Conservation (phyloP, 2,888 invertebrate genomes). For the Pollenia angustigena region DNA sequence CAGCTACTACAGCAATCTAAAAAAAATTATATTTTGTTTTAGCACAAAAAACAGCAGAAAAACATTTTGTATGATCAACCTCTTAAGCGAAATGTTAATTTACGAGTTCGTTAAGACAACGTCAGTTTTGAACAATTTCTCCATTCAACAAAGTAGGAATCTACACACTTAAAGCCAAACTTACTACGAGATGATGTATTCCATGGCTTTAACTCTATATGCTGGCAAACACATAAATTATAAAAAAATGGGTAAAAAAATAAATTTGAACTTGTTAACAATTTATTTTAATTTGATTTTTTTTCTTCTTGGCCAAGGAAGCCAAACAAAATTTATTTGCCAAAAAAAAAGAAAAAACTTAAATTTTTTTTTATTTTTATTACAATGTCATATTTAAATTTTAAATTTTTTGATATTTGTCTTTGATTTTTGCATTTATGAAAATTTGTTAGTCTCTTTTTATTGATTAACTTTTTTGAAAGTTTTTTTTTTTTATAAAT, state of each 20-base stretch:
- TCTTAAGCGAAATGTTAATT: constrained; percentile 62
- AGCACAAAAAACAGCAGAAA: constrained; percentile 16
- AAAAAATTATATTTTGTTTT: constrained; percentile 33
- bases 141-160: constrained; percentile 34
- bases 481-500: constrained; percentile 30
- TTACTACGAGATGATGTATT: constrained; percentile 56
- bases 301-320: constrained; percentile 3
- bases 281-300: constrained; percentile 11
- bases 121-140: constrained; percentile 56
- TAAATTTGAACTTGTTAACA: constrained; percentile 62
- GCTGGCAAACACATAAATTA: constrained; percentile 67
- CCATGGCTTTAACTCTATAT: constrained; percentile 52
- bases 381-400: constrained; percentile 51
- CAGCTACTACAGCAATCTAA: constrained; percentile 34
- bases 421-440: constrained; percentile 10
- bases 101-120: constrained; percentile 60
- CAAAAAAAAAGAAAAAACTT: background rate
- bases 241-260: background rate
- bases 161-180: constrained; percentile 26
- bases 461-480: constrained; percentile 52
- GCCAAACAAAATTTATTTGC: constrained; percentile 47
- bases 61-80: constrained; percentile 32
- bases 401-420: background rate
- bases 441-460: constrained; percentile 40
- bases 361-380: constrained; percentile 30